Evolutionary conservation across 2,888 invertebrate species (phyloP), one percentile per base, ranked within the genome.

Genomic region (Cinara cedri): DNA sequence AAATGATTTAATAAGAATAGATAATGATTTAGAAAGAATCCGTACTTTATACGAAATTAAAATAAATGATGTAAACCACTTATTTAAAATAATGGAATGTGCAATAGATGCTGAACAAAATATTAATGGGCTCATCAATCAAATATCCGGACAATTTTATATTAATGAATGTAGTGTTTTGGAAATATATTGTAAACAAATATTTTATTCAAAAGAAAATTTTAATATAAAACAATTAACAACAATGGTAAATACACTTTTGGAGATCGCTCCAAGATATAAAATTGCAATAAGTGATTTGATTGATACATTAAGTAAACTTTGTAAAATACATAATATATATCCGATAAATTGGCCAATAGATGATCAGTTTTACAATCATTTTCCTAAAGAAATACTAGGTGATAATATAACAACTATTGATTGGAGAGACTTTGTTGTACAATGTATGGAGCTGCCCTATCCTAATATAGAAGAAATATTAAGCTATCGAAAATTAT

Each of bases 351-450:
- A 70, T 24, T 70, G 68, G 78, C 60, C 78, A 42, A 51, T 4
- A 42, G 14, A 26, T 49, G 34, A 24, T 24, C 11, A 42, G n/a
- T 70, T 78, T 70, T 21, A 60, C 13, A n/a, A 70, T 14, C 11
- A 70, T 13, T 51, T 78, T 21, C 16, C 16, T 42, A 57, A 42
- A 49, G 21, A 49, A 55, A 8, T 78, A 24, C 60, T 78, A 34
- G 68, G 70, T 34, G 34, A 11, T 42, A 57, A 42, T 24, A 9
- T 51, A 42, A 70, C 14, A n/a, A 62, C 24, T 21, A n/a, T 70
- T 11, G 78, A 78, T 62, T 78, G 78, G 70, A 57, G 78, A 70
- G 78, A 78, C 13, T 62, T 78, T 60, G 51, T 68, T 26, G 51
- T 78, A n/a, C 70, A 78, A 49, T 78, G 68, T 26, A 42, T 62